Evolutionary conservation across 2,113 vertebrate genomes (phyloP), one percentile per base, ranked within the genome.

Genomic region (Lepus americanus): DNA sequence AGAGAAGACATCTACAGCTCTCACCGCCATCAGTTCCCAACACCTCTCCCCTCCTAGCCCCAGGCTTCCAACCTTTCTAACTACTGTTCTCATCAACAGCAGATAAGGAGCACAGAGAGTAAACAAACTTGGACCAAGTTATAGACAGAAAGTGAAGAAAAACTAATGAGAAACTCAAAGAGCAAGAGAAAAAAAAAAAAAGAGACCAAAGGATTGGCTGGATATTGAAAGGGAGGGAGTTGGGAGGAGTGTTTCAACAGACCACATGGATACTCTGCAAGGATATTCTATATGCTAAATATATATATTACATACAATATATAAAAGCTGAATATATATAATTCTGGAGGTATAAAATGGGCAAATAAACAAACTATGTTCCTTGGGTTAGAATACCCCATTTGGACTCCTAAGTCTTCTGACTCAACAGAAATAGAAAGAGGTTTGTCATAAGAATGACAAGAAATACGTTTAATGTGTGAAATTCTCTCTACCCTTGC

Each of bases 341-440:
- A 16, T 33, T 19, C 3, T 20, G 4, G 20, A 17, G 55, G 55
- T 59, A 59, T 59, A 92, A 39, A 78, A 77, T 88, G 82, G 89
- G 33, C 73, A 91, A 96, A 82, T 53, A 88, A 76, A 22, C 5
- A 16, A 53, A 81, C 0, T 63, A 79, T 22, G 78, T 93, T 22
- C 61, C 90, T 93, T 94, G 51, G 85, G n/a, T 84, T 89, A 77
- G 49, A 74, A 67, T 89, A 94, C 51, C 13, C 20, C 3, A 25
- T 82, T 64, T 74, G 67, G 55, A 49, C 72, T 78, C 64, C 94
- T 93, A 93, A 90, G 55, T 76, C 84, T 94, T 97, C 92, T 95
- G 63, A 96, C 55, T 97, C 39, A 93, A 79, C 33, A 94, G 92
- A 97, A 96, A 44, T 70, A 91, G 73, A 92, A 84, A 95, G 31